Evolutionary conservation across 1,140 invertebrate genomes (phyloP), one percentile per base, ranked within the genome.

Genomic region (Ips typographus): DNA sequence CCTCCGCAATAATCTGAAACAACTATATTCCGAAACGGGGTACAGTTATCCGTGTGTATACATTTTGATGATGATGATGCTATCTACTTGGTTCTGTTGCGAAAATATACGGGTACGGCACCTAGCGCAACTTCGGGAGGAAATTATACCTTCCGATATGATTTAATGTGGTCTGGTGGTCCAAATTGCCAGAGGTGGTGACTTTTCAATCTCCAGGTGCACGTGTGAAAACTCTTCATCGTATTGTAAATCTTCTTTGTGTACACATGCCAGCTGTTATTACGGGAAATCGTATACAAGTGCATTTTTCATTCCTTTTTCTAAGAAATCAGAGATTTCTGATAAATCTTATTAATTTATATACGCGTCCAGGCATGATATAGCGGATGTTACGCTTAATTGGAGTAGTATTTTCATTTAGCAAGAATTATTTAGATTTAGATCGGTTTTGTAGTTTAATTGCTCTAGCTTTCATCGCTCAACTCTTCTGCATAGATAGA

Each of bases 301-400:
- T 56, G 37, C 53, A 38, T 56, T 55, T 55, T 55, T 55, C 44
- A 49, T 49, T 55, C 37, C 36, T 55, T 22, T 39, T 55, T 6
- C 53, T n/a, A 22, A 39, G n/a, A 22, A 56, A 56, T 3, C 53
- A 37, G 7, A 56, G 53, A 56, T 56, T 56, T 56, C 53, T 36
- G 53, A 56, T 56, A 56, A 56, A 56, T 56, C 53, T 56, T 56
- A 56, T 56, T 56, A 56, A 56, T 56, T 56, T 56, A 56, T 56
- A 39, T 56, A 37, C 53, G 38, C 53, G 53, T 56, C 22, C n/a
- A 56, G 53, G n/a, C 53, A 56, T 40, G 53, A 56, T 56, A 56
- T 56, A 56, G 53, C 53, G 53, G 53, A 56, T 56, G 53, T 56
- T 56, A 39, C 53, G 38, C 38, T 56, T 56, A 56, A 56, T 56